Evolutionary conservation across 2,113 vertebrate species (phyloP).

Genomic region (Cnemophilus loriae): DNA sequence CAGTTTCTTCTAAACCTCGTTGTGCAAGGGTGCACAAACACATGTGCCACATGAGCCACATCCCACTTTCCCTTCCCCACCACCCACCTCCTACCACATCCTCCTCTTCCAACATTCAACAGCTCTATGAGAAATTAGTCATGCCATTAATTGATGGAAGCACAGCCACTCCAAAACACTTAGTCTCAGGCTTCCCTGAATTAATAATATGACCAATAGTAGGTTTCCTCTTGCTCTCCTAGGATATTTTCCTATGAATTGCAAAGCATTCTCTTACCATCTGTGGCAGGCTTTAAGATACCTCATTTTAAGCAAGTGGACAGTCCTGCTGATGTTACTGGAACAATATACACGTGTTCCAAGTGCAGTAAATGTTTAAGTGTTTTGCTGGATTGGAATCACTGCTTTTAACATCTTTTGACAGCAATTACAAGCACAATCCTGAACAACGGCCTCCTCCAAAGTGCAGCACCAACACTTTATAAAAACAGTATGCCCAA

Average conservation of each 20-base stretch:
- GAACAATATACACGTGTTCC: background rate
- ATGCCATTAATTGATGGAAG: background rate
- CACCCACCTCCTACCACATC: background rate
- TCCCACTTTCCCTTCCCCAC: background rate
- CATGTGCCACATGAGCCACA: background rate
- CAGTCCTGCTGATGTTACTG: background rate
- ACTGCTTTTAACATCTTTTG: background rate
- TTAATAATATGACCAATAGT: background rate
- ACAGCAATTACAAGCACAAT: slow-evolving; percentile 5
- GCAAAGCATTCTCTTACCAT: background rate
- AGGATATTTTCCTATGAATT: background rate
- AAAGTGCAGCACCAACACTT: background rate
- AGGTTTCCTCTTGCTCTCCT: background rate
- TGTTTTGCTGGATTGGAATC: slow-evolving; percentile 29
- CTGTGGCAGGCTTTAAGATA: background rate
- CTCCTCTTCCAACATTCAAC: background rate
- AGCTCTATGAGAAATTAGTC: background rate
- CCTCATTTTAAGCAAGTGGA: background rate
- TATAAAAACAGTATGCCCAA: background rate
- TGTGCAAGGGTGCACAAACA: background rate
- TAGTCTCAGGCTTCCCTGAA: background rate
- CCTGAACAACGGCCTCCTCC: background rate
- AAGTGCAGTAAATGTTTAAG: background rate
- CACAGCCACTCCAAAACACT: background rate
- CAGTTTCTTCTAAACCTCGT: background rate